These are phyloP conservation scores for Potorous gilbertii DNA, from an alignment of 2,797 vertebrate genomes.

Conservation along the genomic window DNA sequence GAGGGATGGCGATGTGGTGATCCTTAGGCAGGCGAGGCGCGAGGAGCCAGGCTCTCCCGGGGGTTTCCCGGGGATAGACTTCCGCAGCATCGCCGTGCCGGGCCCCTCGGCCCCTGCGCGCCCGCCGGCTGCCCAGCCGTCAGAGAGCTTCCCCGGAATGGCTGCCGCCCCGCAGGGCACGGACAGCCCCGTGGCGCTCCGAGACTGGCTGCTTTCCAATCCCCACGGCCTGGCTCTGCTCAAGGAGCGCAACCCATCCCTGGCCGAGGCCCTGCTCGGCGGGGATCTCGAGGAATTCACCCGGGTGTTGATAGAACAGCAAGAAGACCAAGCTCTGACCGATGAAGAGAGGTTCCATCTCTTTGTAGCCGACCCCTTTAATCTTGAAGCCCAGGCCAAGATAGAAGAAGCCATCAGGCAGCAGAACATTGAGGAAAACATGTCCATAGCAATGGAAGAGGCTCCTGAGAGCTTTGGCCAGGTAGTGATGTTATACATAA, in stretches of 20 bases:
- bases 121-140: not conserved
- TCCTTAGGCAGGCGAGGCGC: conserved; percentile 89
- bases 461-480: conserved; percentile 98
- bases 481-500: conserved; percentile 99
- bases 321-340: conserved; percentile 90
- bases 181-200: conserved; percentile 91
- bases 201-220: conserved; percentile 95
- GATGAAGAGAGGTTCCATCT: conserved; percentile 95
- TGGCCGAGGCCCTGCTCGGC: conserved; percentile 95
- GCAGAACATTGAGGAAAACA: conserved; percentile 98
- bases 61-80: conserved; percentile 90
- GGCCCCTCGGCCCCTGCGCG: conserved; percentile 79
- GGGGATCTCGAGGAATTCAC: conserved; percentile 95
- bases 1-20: conserved; percentile 95
- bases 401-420: conserved; percentile 99
- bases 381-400: conserved; percentile 96
- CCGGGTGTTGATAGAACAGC: conserved; percentile 94
- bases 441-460: conserved; percentile 99
- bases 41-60: conserved; percentile 82
- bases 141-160: conserved; percentile 67
- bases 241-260: conserved; percentile 93
- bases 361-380: conserved; percentile 94
- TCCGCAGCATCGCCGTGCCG: conserved; percentile 90
- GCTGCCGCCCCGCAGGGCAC: conserved; percentile 87
- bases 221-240: conserved; percentile 96